Evolutionary conservation across 92 coral and sea anemone genomes (phyloP).

Genomic region (Nematostella vectensis): DNA sequence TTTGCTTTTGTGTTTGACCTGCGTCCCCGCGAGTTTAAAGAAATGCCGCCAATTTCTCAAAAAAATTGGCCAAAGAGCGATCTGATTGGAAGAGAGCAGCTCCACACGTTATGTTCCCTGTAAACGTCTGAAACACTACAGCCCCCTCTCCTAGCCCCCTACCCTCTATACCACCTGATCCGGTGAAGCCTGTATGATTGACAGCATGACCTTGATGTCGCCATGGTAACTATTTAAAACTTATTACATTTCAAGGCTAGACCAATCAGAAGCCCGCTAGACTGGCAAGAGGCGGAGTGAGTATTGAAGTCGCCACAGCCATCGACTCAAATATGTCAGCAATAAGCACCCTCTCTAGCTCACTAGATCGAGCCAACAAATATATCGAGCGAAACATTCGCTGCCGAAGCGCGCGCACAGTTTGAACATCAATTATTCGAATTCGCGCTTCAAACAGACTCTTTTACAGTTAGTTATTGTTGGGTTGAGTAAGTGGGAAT

Average conservation of each 20-base stretch:
- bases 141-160: constrained; percentile 4
- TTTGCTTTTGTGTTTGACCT: not conserved
- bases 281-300: constrained; percentile 32
- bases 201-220: constrained; percentile 37
- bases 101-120: constrained; percentile 33
- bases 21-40: not conserved
- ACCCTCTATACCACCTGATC: constrained; percentile 25
- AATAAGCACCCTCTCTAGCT: constrained; percentile 6
- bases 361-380: not conserved
- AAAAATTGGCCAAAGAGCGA: not conserved
- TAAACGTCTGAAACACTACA: not conserved
- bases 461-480: not conserved
- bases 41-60: constrained; percentile 1
- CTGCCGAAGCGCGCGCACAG: not conserved
- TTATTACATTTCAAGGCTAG: constrained; percentile 64
- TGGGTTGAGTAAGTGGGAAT: constrained; percentile 11
- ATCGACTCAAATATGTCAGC: constrained; percentile 1
- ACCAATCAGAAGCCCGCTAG: constrained; percentile 51
- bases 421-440: not conserved
- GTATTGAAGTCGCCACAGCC: constrained; percentile 17
- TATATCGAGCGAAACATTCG: not conserved
- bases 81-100: constrained; percentile 41
- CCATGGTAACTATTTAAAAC: constrained; percentile 67
- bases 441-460: not conserved
- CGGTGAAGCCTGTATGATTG: constrained; percentile 40